A percentile compares a stretch with the other conserved stretches of the same genome.
These are phyloP conservation scores for Helleia helle DNA, from an alignment of 2,888 invertebrate species.

Conservation along the genomic window DNA sequence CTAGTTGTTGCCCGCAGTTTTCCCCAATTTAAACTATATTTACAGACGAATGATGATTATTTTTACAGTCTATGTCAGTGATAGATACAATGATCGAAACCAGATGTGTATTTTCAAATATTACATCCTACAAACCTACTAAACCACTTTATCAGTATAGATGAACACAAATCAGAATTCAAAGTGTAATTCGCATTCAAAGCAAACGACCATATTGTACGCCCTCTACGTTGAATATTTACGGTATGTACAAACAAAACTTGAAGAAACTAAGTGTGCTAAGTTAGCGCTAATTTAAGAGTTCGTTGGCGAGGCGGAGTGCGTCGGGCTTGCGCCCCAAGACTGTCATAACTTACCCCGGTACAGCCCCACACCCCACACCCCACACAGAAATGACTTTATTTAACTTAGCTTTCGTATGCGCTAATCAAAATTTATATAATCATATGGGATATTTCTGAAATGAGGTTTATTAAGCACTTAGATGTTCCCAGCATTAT, in stretches of 20 bases:
- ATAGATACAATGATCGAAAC: no score
- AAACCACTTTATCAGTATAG: no score
- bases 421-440: conserved; percentile 1
- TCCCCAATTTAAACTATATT: no score
- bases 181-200: conserved; percentile 44
- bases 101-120: no score
- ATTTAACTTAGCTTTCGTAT: conserved; percentile 1
- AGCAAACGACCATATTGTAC: conserved; percentile 37
- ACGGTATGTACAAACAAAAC: conserved; percentile 66
- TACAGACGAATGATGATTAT: no score
- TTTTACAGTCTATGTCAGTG: no score
- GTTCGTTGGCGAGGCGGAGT: conserved; percentile 28
- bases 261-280: conserved; percentile 66
- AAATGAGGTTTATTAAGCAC: no score
- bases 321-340: conserved; percentile 35
- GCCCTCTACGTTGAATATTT: conserved; percentile 57
- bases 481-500: no score
- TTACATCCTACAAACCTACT: no score
- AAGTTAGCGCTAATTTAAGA: conserved; percentile 70
- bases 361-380: conserved; percentile 28
- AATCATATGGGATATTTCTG: not conserved
- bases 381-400: conserved; percentile 1
- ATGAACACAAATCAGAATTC: conserved; percentile 33
- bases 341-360: conserved; percentile 62
- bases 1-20: no score